phyloP scores from a whole-genome alignment of 2,888 invertebrate genomes.

The Piscicola geometra region DNA sequence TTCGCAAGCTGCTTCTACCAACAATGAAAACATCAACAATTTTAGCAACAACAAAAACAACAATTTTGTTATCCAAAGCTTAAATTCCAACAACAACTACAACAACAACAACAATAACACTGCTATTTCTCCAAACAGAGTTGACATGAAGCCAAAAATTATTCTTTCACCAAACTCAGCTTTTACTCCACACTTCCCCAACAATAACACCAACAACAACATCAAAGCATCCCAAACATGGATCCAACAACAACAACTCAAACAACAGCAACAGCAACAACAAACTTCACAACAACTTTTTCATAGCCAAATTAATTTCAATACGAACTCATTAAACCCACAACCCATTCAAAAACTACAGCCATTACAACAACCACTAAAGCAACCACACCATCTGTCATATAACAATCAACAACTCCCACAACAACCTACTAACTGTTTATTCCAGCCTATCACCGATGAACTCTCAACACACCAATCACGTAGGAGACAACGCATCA shows the following conservation, averaged over 20 bases:
- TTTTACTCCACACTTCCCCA: constrained; percentile 1
- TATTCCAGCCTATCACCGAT: neutral
- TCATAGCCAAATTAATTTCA: no score
- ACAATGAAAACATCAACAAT: no score
- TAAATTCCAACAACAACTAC: no score
- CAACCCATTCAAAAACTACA: no score
- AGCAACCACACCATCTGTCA: neutral
- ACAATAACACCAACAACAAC: neutral
- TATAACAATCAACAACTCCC: neutral
- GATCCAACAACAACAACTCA: neutral
- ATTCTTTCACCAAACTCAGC: neutral
- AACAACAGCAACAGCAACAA: neutral
- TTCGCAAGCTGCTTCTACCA: neutral
- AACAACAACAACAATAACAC: no score
- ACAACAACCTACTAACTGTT: neutral
- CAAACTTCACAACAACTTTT: neutral
- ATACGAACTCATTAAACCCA: no score
- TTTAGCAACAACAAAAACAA: no score
- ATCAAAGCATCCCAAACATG: neutral
- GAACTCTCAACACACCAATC: neutral
- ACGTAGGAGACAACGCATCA: constrained; percentile 10
- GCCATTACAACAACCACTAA: neutral
- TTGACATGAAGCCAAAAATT: neutral
- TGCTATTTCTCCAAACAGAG: neutral
- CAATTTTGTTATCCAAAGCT: no score